Base-by-base conservation (phyloP, 2,888 invertebrate genomes). In the Latrodectus hesperus region DNA sequence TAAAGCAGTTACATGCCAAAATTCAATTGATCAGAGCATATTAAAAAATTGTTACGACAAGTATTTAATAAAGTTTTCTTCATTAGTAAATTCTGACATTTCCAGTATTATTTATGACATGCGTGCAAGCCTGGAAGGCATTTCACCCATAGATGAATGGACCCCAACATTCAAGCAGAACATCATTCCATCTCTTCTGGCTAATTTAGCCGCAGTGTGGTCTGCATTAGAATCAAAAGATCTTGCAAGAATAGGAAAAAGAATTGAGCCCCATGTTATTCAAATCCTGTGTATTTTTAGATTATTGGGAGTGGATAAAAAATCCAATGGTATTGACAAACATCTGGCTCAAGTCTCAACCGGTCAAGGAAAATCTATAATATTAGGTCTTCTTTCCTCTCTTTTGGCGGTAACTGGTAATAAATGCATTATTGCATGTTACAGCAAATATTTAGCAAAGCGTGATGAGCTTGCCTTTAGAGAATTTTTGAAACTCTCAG, bases 221-320 rank as follows among this genome's bases (percentile, higher is more conserved):
- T 10, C 60, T 12, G 10, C 10, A 12, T n/a, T 60, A n/a, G 60
- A 60, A 60, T 60, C 60, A 60, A 60, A 60, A 11, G 60, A 60
- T 60, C 14, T 60, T 16, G 60, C 12, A 60, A 60, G n/a, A 6
- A 11, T 60, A 12, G 11, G 10, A 60, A 60, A 60, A 60, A 60
- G 60, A 60, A 60, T 60, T 60, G 60, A 60, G 10, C 60, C 60
- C n/a, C 60, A 60, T 60, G 4, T 12, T n/a, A 60, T 14, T 60
- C 60, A 60, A 60, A 60, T 60, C n/a, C 12, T 60, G n/a, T 60
- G 60, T n/a, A n/a, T 60, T 60, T n/a, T 60, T n/a, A 60, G 60
- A 60, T n/a, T 60, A 0, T 6, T 60, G 6, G 60, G 60, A 16
- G 60, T n/a, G 12, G 60, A 60, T 60, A 6, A 60, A 16, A 6